Conservation (phyloP, 2,797 vertebrate genomes). For the Peromyscus eremicus region DNA sequence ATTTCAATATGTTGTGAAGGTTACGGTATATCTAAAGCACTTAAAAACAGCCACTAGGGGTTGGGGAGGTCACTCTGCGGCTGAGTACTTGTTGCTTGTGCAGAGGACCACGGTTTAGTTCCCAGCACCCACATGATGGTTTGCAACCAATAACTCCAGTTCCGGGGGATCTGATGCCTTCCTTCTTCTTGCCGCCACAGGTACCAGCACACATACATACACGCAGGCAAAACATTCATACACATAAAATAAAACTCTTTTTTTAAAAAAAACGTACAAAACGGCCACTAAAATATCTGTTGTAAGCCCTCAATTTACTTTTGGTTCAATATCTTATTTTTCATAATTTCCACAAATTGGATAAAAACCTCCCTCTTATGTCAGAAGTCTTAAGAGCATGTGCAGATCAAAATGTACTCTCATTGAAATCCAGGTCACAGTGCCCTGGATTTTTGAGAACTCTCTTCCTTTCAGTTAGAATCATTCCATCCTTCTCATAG, state of each 20-base stretch:
- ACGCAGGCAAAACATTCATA: background rate
- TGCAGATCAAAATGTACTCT: slow-evolving; percentile 47
- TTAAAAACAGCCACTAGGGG: background rate
- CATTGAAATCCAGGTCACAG: background rate
- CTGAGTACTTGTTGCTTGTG: background rate
- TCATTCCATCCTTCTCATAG: slow-evolving; percentile 23
- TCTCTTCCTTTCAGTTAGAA: slow-evolving; percentile 37
- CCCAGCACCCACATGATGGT: background rate
- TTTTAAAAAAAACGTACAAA: background rate
- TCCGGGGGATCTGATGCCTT: background rate
- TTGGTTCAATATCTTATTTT: slow-evolving; percentile 40
- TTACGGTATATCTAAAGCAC: background rate
- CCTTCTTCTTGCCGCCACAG: background rate
- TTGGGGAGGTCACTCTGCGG: background rate
- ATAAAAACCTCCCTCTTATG: slow-evolving; percentile 37
- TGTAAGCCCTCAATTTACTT: slow-evolving; percentile 53
- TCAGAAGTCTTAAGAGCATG: slow-evolving; percentile 24
- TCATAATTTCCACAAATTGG: slow-evolving; percentile 58
- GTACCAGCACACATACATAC: background rate
- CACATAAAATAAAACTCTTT: background rate
- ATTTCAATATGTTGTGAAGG: background rate
- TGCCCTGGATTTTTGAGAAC: slow-evolving; percentile 52
- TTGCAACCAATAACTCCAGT: background rate
- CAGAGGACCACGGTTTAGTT: background rate
- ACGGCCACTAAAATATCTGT: background rate